Percentiles rank a stretch among this genome's conserved stretches.
phyloP scores from a whole-genome alignment of 2,888 invertebrate species.

The Caenorhabditis wallacei region DNA sequence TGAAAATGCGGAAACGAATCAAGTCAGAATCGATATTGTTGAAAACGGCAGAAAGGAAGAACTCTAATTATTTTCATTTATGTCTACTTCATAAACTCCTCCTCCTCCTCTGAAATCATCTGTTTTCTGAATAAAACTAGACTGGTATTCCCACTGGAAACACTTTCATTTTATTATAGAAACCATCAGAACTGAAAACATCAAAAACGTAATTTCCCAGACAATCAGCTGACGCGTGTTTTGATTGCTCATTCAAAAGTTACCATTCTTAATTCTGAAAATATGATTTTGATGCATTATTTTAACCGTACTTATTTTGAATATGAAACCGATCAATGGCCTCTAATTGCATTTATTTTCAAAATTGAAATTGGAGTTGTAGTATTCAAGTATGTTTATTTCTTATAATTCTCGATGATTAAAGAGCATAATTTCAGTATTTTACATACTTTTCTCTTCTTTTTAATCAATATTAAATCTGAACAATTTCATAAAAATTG shows the following conservation, averaged over 20 bases:
- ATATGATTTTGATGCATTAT: slow-evolving; percentile 49
- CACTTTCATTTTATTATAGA: too few relatives aligned
- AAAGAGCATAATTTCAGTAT: slow-evolving; percentile 18
- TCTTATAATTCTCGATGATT: too few relatives aligned
- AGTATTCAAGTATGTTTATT: slow-evolving; percentile 9
- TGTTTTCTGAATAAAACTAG: slow-evolving; percentile 23
- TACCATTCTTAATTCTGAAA: background rate
- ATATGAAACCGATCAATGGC: slow-evolving; percentile 25
- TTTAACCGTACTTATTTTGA: slow-evolving; percentile 44
- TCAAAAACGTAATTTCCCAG: background rate
- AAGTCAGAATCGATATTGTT: background rate
- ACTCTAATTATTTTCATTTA: slow-evolving; percentile 2
- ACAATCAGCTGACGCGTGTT: slow-evolving; percentile 4
- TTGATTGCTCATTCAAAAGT: background rate
- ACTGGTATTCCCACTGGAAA: slow-evolving; percentile 14
- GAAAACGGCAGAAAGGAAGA: slow-evolving; percentile 6
- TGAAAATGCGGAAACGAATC: background rate
- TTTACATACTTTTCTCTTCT: slow-evolving; percentile 40
- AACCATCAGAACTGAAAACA: background rate
- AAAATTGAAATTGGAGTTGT: slow-evolving; percentile 20
- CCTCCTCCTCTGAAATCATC: background rate
- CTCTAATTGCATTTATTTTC: background rate
- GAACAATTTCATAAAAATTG: slow-evolving; percentile 51
- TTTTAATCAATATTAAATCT: slow-evolving; percentile 34
- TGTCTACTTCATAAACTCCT: background rate